Evolutionary conservation across 2,113 vertebrate species (phyloP).

Genomic region (Corythoichthys intestinalis): DNA sequence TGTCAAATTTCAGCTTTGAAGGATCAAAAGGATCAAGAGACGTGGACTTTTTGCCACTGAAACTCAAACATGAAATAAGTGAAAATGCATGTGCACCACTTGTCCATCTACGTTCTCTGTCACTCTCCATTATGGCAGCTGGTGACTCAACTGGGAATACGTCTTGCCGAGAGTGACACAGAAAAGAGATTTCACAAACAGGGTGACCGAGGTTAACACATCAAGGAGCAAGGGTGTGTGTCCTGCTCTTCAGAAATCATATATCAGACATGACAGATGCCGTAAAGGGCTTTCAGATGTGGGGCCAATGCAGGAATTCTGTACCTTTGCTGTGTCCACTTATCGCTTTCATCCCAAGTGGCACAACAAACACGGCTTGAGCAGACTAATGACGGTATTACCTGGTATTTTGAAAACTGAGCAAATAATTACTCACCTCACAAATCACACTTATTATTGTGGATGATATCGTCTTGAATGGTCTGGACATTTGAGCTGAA

Average conservation of each 20-base stretch:
- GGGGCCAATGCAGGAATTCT: slow-evolving; percentile 6
- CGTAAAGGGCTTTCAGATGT: slow-evolving; percentile 27
- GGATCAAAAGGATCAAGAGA: slow-evolving; percentile 33
- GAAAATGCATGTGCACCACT: slow-evolving; percentile 21
- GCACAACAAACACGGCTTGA: slow-evolving; percentile 16
- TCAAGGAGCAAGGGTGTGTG: slow-evolving; percentile 36
- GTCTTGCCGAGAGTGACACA: slow-evolving; percentile 11
- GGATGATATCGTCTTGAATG: slow-evolving; percentile 32
- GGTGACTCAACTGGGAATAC: slow-evolving; percentile 30
- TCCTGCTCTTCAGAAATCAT: slow-evolving; percentile 19
- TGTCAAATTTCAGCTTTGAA: slow-evolving; percentile 22
- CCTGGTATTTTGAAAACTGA: slow-evolving; percentile 28
- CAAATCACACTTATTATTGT: slow-evolving; percentile 33
- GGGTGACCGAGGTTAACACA: slow-evolving; percentile 22
- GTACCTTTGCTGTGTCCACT: slow-evolving; percentile 17
- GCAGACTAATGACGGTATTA: slow-evolving; percentile 22
- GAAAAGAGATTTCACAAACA: slow-evolving; percentile 34
- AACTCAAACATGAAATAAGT: slow-evolving; percentile 57
- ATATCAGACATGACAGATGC: slow-evolving; percentile 33
- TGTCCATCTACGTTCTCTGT: slow-evolving; percentile 30
- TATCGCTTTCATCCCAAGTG: slow-evolving; percentile 29
- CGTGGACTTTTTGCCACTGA: slow-evolving; percentile 59
- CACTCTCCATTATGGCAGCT: slow-evolving; percentile 28
- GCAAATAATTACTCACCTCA: slow-evolving; percentile 47
- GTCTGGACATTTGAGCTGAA: slow-evolving; percentile 30